Base-by-base conservation (phyloP, 2,888 invertebrate species). In the Zeuzera pyrina region DNA sequence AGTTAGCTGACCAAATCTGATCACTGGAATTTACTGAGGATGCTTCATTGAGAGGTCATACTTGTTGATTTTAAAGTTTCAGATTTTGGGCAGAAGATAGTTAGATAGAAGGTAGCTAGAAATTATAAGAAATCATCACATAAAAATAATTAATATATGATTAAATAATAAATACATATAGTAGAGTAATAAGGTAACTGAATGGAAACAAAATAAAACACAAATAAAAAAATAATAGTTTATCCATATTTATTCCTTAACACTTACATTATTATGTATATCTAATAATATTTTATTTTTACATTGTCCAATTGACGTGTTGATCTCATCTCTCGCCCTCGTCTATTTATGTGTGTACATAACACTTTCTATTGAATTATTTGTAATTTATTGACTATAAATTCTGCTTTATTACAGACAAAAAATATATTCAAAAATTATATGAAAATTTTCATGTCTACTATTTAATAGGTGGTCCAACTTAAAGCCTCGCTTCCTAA, bases 221-320 rank as follows among this genome's bases (percentile, higher is more conserved):
- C 62, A 70, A 72, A 68, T 54, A 49, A 73, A 70, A 72, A 59
- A 67, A 70, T 65, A 73, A 76, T 77, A 76, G n/a, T 76, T 73
- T 73, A 77, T 78, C 78, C 78, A 78, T 71, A 68, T 83, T 81
- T 79, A 83, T 78, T 81, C 64, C 81, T 78, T 81, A 83, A 73
- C 68, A 72, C 62, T 77, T 65, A 79, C 57, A 70, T 74, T 78
- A 76, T 45, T 67, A 69, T 65, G 79, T 81, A 81, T 59, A 59
- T 69, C 73, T 72, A 73, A 70, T 78, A 77, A 15, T 26, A 10
- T 76, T 77, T 78, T 78, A 76, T n/a, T n/a, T n/a, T n/a, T 77
- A 83, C 79, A 79, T 66, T 67, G 68, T 76, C 78, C 68, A 72
- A 67, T 65, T 52, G 65, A 74, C 69, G 64, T 61, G 62, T 52